phyloP scores from a whole-genome alignment of 1,140 invertebrate species.

The Octopus sinensis region DNA sequence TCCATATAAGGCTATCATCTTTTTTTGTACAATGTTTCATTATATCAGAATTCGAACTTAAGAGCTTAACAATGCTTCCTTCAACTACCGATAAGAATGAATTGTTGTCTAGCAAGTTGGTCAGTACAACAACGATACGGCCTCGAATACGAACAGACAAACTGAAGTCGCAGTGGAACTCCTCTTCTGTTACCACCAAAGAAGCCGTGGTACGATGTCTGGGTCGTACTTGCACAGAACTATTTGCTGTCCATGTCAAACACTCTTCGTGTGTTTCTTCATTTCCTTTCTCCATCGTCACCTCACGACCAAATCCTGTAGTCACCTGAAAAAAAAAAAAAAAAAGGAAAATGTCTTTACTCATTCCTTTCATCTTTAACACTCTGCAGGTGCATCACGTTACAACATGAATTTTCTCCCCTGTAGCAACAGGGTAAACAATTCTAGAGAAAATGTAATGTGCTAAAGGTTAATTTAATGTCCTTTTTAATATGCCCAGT shows the following conservation, averaged over 20 bases:
- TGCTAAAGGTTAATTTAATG: too few relatives aligned
- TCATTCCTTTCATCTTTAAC: too few relatives aligned
- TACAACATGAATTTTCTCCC: too few relatives aligned
- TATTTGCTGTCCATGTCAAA: conserved; percentile 60
- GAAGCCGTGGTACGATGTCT: conserved; percentile 54
- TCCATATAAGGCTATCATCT: conserved; percentile 39
- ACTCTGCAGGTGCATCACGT: too few relatives aligned
- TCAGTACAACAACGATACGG: conserved; percentile 52
- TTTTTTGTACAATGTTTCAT: conserved; percentile 39
- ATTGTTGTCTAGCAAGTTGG: conserved; percentile 56
- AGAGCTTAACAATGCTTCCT: conserved; percentile 52
- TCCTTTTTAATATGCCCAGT: too few relatives aligned
- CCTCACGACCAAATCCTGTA: conserved; percentile 60
- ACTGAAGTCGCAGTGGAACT: conserved; percentile 55
- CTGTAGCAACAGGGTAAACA: too few relatives aligned
- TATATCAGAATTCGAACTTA: conserved; percentile 36
- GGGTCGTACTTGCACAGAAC: conserved; percentile 55
- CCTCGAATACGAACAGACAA: conserved; percentile 54
- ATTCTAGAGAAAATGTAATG: too few relatives aligned
- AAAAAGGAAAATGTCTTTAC: neutral
- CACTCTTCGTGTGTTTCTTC: conserved; percentile 56
- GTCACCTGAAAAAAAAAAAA: conserved; percentile 49
- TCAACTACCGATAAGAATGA: conserved; percentile 51
- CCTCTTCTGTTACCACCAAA: conserved; percentile 58
- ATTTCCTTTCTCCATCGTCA: conserved; percentile 56